Base-by-base conservation (phyloP, 53 echinoderm and acorn worm species). In the Paracentrotus lividus region DNA sequence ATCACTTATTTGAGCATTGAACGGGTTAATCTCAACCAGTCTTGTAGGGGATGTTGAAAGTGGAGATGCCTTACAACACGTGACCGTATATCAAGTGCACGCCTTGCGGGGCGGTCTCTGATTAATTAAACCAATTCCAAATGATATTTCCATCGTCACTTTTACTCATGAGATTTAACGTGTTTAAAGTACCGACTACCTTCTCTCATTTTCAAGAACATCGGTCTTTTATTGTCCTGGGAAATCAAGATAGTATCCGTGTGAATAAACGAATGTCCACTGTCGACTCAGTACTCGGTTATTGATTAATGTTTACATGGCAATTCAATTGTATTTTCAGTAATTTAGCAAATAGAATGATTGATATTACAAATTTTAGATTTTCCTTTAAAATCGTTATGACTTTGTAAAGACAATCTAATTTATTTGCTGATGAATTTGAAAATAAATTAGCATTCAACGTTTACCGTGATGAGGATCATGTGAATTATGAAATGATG, bases 61-160 rank as follows among this genome's bases (percentile, higher is more conserved):
- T 72, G 72, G 40, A 81, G 5, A 81, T 47, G 26, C 44, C 49
- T n/a, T 21, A 26, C 47, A 45, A 81, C 81, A 45, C 45, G 44
- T 81, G 26, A 27, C 26, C 47, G n/a, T 47, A 44, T 45, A n/a
- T 45, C n/a, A 47, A 47, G 47, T 81, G 45, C 21, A 12, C 36
- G 85, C 85, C 85, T 85, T 8, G 49, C 49, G 85, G 85, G 85
- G n/a, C 51, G 85, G 85, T 47, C 85, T 85, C 51, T 85, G 51
- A 85, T 85, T 85, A 49, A 85, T 85, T 85, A 85, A 85, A 85
- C 85, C 85, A 86, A 86, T 86, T 86, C 86, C 55, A 86, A 16
- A 54, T 5, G 12, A 86, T 86, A 34, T 86, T 56, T 55, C 47
- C 44, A 81, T 81, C 47, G 16, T 81, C 47, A 81, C 47, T 81